Base-by-base conservation (phyloP, 2,797 vertebrate genomes). In the Numenius phaeopus region DNA sequence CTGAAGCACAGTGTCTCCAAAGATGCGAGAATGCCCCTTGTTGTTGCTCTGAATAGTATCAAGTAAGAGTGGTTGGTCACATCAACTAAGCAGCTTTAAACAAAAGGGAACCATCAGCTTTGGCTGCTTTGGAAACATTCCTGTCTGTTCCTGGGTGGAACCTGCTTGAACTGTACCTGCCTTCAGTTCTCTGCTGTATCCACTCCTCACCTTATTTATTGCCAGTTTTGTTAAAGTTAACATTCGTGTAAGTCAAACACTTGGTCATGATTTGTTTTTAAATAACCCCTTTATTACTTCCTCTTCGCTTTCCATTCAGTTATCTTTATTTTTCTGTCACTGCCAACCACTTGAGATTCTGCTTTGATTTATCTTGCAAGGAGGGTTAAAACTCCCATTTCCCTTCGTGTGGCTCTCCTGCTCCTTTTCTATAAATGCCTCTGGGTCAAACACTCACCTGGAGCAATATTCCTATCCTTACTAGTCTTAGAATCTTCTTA, bases 201-300 rank as follows among this genome's bases (percentile, higher is more conserved):
- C 50, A 40, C 32, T 82, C 37, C 67, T 86, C 85, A 32, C 17
- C 52, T 49, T 67, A 57, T 42, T 92, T 62, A 87, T 29, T 69
- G 67, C 42, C 62, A 58, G 69, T 75, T 94, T 78, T 69, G 44
- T 78, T 94, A 54, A 62, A 72, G 12, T 52, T 84, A 82, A 71
- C 44, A 40, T 82, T 75, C 70, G 46, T 32, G n/a, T 11, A 52
- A 82, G 79, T 90, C 61, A 95, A 95, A 87, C 75, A 89, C 47
- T 79, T 30, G 14, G 4, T 93, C 70, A 47, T 73, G 88, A 72
- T 87, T 80, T 93, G 64, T 83, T 89, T 95, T 73, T 58, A 82
- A 84, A 94, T 47, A 91, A 92, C 49, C 29, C 26, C n/a, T 89
- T 94, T 89, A 92, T 94, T 95, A 66, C 89, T 94, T 90, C 83